Conservation (phyloP, 2,113 vertebrate species). For the Daphoenositta chrysoptera region DNA sequence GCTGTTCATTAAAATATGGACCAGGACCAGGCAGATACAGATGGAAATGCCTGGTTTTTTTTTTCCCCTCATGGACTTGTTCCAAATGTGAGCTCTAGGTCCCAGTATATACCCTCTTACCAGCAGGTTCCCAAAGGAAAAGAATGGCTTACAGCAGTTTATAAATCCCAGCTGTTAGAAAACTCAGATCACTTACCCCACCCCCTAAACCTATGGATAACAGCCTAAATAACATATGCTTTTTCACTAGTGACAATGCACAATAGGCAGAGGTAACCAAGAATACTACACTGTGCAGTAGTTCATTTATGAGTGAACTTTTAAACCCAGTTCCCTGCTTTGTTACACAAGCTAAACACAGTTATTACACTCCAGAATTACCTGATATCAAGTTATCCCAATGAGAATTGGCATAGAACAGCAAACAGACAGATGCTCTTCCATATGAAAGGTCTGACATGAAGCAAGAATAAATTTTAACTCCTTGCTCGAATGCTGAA, state of each 20-base stretch:
- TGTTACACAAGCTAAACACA: neutral
- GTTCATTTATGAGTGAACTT: neutral
- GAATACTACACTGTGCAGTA: neutral
- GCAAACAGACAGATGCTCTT: neutral
- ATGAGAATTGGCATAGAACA: neutral
- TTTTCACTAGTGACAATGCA: neutral
- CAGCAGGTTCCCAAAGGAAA: conserved; percentile 49
- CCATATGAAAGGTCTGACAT: neutral
- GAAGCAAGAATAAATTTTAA: neutral
- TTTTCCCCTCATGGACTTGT: neutral
- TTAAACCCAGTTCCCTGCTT: neutral
- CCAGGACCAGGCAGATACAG: neutral
- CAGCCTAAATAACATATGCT: neutral
- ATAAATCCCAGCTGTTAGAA: conserved; percentile 58
- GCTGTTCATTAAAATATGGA: conserved; percentile 17
- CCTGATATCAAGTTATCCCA: neutral
- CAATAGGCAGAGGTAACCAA: neutral
- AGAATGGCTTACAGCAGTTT: conserved; percentile 46
- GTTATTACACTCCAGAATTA: neutral
- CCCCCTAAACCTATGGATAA: neutral
- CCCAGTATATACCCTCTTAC: neutral
- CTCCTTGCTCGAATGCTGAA: neutral
- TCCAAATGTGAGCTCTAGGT: conserved; percentile 17
- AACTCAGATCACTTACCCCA: neutral
- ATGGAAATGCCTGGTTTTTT: neutral